phyloP scores from a whole-genome alignment of 2,888 invertebrate species.

The Glomeris marginata region DNA sequence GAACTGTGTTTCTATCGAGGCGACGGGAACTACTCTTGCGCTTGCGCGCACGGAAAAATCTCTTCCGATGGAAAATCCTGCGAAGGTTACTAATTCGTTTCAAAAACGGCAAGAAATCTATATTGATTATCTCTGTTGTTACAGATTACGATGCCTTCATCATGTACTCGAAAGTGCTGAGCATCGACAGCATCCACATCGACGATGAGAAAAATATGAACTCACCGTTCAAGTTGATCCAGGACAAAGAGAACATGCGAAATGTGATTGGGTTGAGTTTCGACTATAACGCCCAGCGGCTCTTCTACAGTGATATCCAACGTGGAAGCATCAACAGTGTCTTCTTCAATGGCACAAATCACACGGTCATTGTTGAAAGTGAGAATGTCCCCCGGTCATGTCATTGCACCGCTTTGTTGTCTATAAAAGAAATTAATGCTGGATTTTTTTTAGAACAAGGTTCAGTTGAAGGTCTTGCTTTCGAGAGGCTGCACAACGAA shows the following conservation, averaged over 20 bases:
- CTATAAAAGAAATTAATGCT: background rate
- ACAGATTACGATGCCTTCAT: conserved; percentile 63
- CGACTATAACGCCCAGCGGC: conserved; percentile 48
- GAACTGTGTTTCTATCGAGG: conserved; percentile 65
- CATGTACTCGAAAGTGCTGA: conserved; percentile 63
- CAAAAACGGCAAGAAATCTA: background rate
- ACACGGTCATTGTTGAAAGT: conserved; percentile 52
- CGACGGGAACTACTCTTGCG: conserved; percentile 38
- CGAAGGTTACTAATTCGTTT: conserved; percentile 33
- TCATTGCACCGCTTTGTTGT: background rate
- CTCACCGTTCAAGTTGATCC: conserved; percentile 58
- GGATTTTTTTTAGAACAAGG: conserved; percentile 47
- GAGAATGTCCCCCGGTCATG: conserved; percentile 30
- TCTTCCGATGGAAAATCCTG: conserved; percentile 49
- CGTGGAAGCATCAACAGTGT: conserved; percentile 68
- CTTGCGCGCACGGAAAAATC: conserved; percentile 67
- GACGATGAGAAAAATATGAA: conserved; percentile 54
- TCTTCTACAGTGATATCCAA: conserved; percentile 83
- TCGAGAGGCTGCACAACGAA: conserved; percentile 47
- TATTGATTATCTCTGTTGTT: conserved; percentile 19
- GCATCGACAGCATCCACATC: conserved; percentile 66
- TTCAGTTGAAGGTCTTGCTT: conserved; percentile 74
- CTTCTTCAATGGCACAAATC: conserved; percentile 59
- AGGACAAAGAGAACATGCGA: conserved; percentile 53
- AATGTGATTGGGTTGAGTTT: conserved; percentile 75